Base-by-base conservation (phyloP, 37 sponge, comb jelly and placozoan genomes). In the Amphimedon queenslandica region DNA sequence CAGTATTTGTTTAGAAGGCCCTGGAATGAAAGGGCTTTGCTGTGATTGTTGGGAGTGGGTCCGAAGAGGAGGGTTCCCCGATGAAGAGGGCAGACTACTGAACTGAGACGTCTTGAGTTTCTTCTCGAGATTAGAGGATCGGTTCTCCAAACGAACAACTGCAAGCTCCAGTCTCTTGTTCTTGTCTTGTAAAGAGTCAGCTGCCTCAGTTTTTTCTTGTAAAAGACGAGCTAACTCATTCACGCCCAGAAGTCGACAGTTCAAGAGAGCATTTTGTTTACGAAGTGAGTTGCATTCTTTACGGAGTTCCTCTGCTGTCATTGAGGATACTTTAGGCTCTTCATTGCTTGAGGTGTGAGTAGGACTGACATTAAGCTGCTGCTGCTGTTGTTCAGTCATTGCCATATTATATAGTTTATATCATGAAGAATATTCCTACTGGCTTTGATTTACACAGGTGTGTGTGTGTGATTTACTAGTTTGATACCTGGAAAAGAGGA, bases 141-240 rank as follows among this genome's bases (percentile, higher is more conserved):
- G 56, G 74, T 90, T 80, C 67, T 90, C 90, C n/a, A 82, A 66
- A 11, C 85, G 38, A 6, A 79, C 75, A 24, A 90, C 64, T 16
- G 90, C 84, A 6, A 84, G 69, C 37, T 90, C 90, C 33, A 84
- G 66, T 27, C 85, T 57, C 57, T 84, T 80, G 18, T 70, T 80
- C 69, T 80, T 90, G 39, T 84, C 81, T 47, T 71, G 42, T 42
- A 80, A 35, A 0, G 70, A 37, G 16, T 67, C 42, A 5, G 60
- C 60, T 35, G 69, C 39, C 39, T 84, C 81, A 1, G 38, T 77
- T 20, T 76, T 76, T 8, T 90, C 90, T 65, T 80, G 80, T 29
- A 90, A 69, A 41, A 84, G 34, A 1, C 75, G 66, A 18, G 77
- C 90, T 6, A 90, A 69, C 37, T 84, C 85, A 56, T 75, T 73